Base-by-base conservation (phyloP, 2,113 vertebrate genomes). In the Formicarius rufipectus region DNA sequence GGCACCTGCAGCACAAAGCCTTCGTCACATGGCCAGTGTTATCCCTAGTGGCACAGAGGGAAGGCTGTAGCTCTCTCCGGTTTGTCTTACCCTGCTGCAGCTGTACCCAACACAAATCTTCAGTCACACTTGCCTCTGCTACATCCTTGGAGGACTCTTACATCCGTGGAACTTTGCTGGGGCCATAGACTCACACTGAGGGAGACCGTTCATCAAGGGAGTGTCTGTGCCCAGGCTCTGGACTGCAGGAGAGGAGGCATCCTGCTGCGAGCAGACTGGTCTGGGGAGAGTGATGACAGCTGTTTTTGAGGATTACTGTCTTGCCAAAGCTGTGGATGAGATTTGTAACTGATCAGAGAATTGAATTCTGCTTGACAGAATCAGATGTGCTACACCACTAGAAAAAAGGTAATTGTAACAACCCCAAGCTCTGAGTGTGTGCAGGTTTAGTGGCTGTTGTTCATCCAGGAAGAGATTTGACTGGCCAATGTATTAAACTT, bases 151-250 rank as follows among this genome's bases (percentile, higher is more conserved):
- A 23, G 50, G 47, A 59, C 33, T 66, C 15, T 58, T 23, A 39
- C 9, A 10, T 19, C 49, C 52, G 23, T 69, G 28, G 21, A 33
- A 33, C 59, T 55, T 15, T 77, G n/a, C 68, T 53, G 60, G 28
- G 39, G 47, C 37, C 2, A 0, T 24, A 12, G 13, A 52, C 10
- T 50, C 39, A 25, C 16, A 5, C 14, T 1, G 2, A 52, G 44
- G 21, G 64, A 81, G 30, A 27, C 24, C 18, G 6, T 62, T 69
- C 28, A 30, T 30, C 59, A 12, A 0, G 10, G 20, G 17, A 40
- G 10, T 42, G 33, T 60, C 66, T 42, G 59, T 80, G 63, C 49
- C n/a, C 44, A 8, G 45, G 8, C 21, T 73, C 53, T 77, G 55
- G 19, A 77, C 42, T 0, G 0, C 16, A 60, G 69, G 28, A 84